phyloP scores from a whole-genome alignment of 1,140 invertebrate genomes.

The Ostrea edulis region DNA sequence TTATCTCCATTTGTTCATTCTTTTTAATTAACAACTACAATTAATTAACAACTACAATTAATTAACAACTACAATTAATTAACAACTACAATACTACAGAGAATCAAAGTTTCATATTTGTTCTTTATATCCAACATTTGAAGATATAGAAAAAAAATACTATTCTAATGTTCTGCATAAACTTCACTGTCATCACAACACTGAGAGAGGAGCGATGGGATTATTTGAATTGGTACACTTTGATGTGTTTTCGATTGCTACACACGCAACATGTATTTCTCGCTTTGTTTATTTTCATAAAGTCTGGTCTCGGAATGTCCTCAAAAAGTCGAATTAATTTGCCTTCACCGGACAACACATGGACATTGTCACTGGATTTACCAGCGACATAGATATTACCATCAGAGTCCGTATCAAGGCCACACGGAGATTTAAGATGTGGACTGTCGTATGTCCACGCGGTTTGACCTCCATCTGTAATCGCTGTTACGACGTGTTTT shows the following conservation, averaged over 20 bases:
- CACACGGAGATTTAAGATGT: neutral
- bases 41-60: too few species aligned
- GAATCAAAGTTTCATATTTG: too few species aligned
- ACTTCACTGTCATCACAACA: too few species aligned
- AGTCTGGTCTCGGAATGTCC: neutral
- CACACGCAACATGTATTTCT: neutral
- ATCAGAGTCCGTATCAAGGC: neutral
- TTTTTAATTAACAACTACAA: too few species aligned
- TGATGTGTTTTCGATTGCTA: neutral
- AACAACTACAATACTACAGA: too few species aligned
- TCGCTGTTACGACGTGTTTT: neutral
- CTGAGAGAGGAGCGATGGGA: too few species aligned
- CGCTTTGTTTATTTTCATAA: neutral
- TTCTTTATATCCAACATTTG: too few species aligned
- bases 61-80: too few species aligned
- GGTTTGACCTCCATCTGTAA: neutral
- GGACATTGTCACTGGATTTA: neutral
- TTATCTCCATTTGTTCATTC: too few species aligned
- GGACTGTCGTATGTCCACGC: neutral
- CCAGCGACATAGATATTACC: neutral
- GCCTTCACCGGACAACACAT: neutral
- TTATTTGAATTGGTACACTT: neutral
- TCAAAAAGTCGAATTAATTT: neutral
- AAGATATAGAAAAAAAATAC: too few species aligned
- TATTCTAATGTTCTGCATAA: too few species aligned